These are phyloP conservation scores for Pseudomyrmex flavicornis DNA, from an alignment of 1,140 invertebrate species.

Conservation along the genomic window DNA sequence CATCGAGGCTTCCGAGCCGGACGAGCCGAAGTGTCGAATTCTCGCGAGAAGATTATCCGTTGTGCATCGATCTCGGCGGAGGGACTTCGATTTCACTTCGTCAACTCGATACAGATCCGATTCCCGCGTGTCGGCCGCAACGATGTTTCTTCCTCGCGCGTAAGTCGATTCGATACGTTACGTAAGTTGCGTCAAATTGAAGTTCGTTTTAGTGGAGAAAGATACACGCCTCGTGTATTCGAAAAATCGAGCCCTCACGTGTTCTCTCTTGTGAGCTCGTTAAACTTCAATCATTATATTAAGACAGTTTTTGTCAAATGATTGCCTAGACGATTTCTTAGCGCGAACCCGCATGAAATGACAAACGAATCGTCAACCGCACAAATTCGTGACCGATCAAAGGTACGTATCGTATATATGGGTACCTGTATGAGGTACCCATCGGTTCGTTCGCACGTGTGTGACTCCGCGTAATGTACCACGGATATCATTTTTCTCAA, in stretches of 20 bases:
- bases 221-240: not conserved
- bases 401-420: constrained; percentile 38
- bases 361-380: not conserved
- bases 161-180: constrained; percentile 25
- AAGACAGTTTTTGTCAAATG: too few species aligned
- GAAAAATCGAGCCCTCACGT: constrained; percentile 3
- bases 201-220: constrained; percentile 13
- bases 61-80: constrained; percentile 26
- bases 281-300: too few species aligned
- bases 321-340: not conserved
- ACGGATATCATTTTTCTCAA: constrained; percentile 49
- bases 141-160: constrained; percentile 26
- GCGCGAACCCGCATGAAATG: constrained; percentile 37
- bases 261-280: not conserved
- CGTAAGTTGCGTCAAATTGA: constrained; percentile 48
- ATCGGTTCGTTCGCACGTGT: not conserved
- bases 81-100: constrained; percentile 55
- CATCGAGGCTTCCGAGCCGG: not conserved
- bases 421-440: constrained; percentile 72
- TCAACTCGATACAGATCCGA: constrained; percentile 51
- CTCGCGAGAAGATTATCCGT: constrained; percentile 16
- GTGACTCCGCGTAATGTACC: not conserved
- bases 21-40: constrained; percentile 28
- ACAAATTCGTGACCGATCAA: not conserved
- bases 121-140: constrained; percentile 41